Evolutionary conservation across 2,888 invertebrate genomes (phyloP), one percentile per base, ranked within the genome.

Genomic region (Dasypolia templi): DNA sequence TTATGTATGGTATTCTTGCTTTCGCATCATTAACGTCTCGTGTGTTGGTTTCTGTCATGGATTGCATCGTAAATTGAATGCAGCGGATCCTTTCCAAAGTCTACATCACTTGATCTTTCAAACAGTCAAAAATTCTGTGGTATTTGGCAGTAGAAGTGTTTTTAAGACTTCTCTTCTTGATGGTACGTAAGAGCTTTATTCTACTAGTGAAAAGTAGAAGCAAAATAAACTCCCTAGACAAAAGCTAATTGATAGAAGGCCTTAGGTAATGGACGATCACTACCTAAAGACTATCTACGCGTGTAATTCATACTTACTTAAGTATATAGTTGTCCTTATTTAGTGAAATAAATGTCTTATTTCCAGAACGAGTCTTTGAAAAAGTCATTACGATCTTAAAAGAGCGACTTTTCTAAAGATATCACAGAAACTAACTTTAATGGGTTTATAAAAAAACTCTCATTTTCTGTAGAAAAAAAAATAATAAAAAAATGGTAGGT

Each of bases 1-100:
- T 92, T 91, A 92, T 91, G 90, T 86, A 87, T 74, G 82, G 81
- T 81, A 75, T 72, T 68, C 77, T 62, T 75, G 66, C 70, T 77
- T 82, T 77, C 70, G 74, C 73, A 82, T 75, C 79, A 81, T 79
- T 82, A 77, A 68, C 70, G 65, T 71, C 39, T 44, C 9, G 35
- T 49, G 32, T 56, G 71, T 51, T 59, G 59, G 61, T 72, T 77
- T 81, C 80, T 85, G 72, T 44, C 62, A 59, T 74, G 51, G 53
- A 62, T 65, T 67, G 71, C 69, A 73, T 63, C 49, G 61, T 72
- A 75, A 76, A 76, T 75, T 82, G 63, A 66, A 77, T 84, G 67
- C 71, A 69, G 32, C 67, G 5, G 3, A 29, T 56, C 6, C 22
- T 4, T 26, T 49, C 32, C 19, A n/a, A 32, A 49, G 11, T 49